Evolutionary conservation across 2,888 invertebrate genomes (phyloP), one percentile per base, ranked within the genome.

Genomic region (Philonicus albiceps): DNA sequence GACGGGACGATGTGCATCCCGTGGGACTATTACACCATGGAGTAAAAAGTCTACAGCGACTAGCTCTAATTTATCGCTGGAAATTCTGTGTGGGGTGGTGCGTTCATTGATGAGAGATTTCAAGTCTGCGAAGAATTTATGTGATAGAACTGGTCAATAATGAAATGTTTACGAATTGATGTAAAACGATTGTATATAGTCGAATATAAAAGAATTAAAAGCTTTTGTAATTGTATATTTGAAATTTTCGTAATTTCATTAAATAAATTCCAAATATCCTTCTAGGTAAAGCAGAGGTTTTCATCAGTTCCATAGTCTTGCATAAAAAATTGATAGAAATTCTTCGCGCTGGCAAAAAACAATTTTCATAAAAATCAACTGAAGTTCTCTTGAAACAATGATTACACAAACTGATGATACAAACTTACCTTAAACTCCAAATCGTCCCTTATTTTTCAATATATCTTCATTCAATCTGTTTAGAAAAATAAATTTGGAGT

Each of bases 1-100:
- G 98, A 98, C 92, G 98, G 98, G 0, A 96, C 96, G 86, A 94
- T 98, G 85, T 98, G 98, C 91, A 96, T 98, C 91, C 98, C 98
- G 22, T 98, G 98, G 98, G 96, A 98, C 92, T 98, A 98, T 92
- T 98, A 75, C 40, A 75, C 85, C 27, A 49, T 85, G 30, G 85
- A 85, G 7, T 85, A 7, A 73, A 4, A 73, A 31, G n/a, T 80
- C 64, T 64, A 11, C 22, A 34, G 31, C 19, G 31, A 31, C n/a
- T 19, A n/a, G 19, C 31, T 34, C n/a, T 31, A 7, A 30, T 13
- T 31, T 31, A 19, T 19, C 16, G 31, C 16, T 31, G 6, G 13
- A 73, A 74, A 13, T 74, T 16, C 31, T n/a, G 37, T 30, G 37
- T 37, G n/a, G 16, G 5, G 19, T 74, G 74, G 8, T 37, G 8